A percentile compares a stretch with the other conserved stretches of the same genome.
Evolutionary conservation across 2,888 invertebrate genomes (phyloP).

Genomic region (Sympetrum striolatum): DNA sequence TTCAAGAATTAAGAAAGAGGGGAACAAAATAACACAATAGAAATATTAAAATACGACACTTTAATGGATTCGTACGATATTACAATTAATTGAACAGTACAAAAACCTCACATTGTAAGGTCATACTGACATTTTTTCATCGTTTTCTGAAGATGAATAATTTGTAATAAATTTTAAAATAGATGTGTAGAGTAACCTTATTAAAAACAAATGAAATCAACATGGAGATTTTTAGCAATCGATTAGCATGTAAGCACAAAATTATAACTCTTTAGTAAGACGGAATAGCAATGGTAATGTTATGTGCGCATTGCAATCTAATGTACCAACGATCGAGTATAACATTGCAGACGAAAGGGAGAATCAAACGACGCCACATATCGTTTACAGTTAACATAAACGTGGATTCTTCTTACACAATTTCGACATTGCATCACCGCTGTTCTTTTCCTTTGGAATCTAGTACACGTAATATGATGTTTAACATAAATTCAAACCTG

Average conservation of each 20-base stretch:
- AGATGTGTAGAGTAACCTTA: neutral
- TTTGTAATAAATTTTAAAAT: neutral
- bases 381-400: too few species aligned
- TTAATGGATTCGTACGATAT: neutral
- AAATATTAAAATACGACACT: neutral
- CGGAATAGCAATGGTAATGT: neutral
- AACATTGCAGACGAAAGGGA: neutral
- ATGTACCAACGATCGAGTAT: neutral
- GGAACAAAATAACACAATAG: too few species aligned
- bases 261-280: neutral
- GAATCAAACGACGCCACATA: neutral
- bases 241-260: neutral
- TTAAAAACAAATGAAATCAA: neutral
- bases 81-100: neutral
- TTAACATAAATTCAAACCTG: neutral
- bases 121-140: neutral
- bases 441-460: too few species aligned
- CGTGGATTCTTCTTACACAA: too few species aligned
- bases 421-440: too few species aligned
- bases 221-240: neutral
- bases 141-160: neutral
- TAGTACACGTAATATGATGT: too few species aligned
- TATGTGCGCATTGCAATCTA: neutral
- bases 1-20: too few species aligned
- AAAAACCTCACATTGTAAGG: neutral